phyloP scores from a whole-genome alignment of 2,888 invertebrate genomes.

The Hedya salicella region DNA sequence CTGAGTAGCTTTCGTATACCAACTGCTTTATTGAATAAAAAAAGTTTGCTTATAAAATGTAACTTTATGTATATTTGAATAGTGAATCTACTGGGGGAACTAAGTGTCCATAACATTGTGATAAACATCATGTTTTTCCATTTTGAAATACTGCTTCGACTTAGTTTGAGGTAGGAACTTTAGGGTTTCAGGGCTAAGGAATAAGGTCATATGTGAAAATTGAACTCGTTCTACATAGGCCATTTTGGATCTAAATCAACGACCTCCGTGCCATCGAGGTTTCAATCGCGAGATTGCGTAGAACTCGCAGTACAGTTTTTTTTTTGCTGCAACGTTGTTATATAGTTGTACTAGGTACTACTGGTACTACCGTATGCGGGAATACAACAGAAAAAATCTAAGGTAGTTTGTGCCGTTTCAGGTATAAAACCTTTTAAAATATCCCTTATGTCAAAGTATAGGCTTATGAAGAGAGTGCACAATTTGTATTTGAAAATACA shows the following conservation, averaged over 20 bases:
- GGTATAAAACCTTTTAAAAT: too few species aligned
- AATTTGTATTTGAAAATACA: not conserved
- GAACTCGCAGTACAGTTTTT: not conserved
- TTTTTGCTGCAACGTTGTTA: too few species aligned
- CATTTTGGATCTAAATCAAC: not conserved
- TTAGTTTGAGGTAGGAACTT: constrained; percentile 62
- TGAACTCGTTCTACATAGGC: not conserved
- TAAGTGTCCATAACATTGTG: constrained; percentile 82
- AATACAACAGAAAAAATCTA: too few species aligned
- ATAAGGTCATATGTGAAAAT: not conserved
- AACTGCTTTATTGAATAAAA: constrained; percentile 80
- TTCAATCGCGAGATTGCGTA: not conserved
- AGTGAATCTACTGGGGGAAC: constrained; percentile 77
- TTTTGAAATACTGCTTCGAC: constrained; percentile 73
- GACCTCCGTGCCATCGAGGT: not conserved
- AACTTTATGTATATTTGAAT: constrained; percentile 82
- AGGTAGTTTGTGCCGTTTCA: too few species aligned
- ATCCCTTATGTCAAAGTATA: too few species aligned
- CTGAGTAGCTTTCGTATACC: constrained; percentile 54
- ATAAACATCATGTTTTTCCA: constrained; percentile 82
- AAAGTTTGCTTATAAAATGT: constrained; percentile 70
- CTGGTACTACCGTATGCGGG: too few species aligned
- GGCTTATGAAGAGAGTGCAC: too few species aligned
- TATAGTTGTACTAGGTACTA: too few species aligned
- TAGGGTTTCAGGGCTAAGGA: not conserved